Evolutionary conservation across 1,140 invertebrate species (phyloP).

Genomic region (Pinna nobilis): DNA sequence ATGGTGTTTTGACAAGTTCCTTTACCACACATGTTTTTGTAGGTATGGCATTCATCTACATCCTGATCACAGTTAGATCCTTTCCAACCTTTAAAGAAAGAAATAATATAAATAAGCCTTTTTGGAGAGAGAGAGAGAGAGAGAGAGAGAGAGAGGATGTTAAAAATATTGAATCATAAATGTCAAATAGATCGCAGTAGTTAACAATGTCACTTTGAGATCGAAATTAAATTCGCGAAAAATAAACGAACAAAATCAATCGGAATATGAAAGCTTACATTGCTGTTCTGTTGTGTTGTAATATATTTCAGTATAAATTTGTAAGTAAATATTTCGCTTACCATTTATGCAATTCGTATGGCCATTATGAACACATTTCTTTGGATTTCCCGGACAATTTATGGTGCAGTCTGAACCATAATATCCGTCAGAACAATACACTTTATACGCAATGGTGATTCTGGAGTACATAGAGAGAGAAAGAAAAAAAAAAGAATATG

Average conservation of each 20-base stretch:
- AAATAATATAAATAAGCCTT: too few species aligned
- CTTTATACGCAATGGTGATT: conserved; percentile 8
- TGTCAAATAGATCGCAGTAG: too few species aligned
- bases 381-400: conserved; percentile 16
- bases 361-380: conserved; percentile 6
- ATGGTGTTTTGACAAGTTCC: conserved; percentile 35
- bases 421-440: conserved; percentile 20
- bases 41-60: conserved; percentile 28
- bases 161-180: too few species aligned
- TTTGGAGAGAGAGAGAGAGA: too few species aligned
- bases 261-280: neutral
- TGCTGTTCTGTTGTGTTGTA: neutral
- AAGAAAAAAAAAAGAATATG: too few species aligned
- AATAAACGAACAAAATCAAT: neutral
- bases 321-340: neutral
- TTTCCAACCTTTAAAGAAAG: conserved; percentile 27
- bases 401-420: conserved; percentile 2
- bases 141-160: too few species aligned
- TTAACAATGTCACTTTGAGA: too few species aligned
- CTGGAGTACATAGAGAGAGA: too few species aligned
- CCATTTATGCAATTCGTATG: conserved; percentile 12
- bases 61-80: conserved; percentile 32
- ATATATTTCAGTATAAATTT: too few species aligned
- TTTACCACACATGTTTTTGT: conserved; percentile 11
- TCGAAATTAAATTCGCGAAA: too few species aligned